These are phyloP conservation scores for Lutraria rhynchaena DNA, from an alignment of 1,140 invertebrate species.

Conservation along the genomic window DNA sequence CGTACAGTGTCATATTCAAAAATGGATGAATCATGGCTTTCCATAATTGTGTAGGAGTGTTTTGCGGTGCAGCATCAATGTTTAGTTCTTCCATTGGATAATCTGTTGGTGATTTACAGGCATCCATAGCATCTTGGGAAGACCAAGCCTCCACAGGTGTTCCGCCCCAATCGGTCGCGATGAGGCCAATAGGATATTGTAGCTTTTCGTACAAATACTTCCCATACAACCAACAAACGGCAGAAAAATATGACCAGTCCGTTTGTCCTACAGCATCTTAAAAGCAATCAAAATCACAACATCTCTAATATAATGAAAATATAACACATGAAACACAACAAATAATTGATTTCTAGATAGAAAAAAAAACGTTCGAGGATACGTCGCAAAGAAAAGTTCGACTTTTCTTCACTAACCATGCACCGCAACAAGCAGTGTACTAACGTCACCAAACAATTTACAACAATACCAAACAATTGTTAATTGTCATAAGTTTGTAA, in stretches of 20 bases:
- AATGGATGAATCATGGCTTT: slow-evolving; percentile 78
- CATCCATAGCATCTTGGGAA: slow-evolving; percentile 65
- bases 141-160: slow-evolving; percentile 77
- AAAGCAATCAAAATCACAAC: no score
- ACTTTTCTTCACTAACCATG: no score
- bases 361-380: no score
- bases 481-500: no score
- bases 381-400: no score
- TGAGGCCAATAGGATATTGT: slow-evolving; percentile 74
- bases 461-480: no score
- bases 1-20: slow-evolving; percentile 73
- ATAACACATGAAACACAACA: no score
- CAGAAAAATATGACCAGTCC: slow-evolving; percentile 74
- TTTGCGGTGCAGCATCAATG: slow-evolving; percentile 1
- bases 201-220: slow-evolving; percentile 69
- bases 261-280: slow-evolving; percentile 45
- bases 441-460: no score
- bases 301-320: background rate
- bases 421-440: no score
- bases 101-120: slow-evolving; percentile 45
- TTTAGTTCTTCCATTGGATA: background rate
- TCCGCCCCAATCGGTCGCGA: slow-evolving; percentile 74
- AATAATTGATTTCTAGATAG: no score
- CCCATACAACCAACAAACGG: slow-evolving; percentile 79
- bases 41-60: slow-evolving; percentile 63